Percentiles rank a stretch among this genome's conserved stretches.
phyloP scores from a whole-genome alignment of 2,888 invertebrate genomes.

The Drosophila parthenogenetica region DNA sequence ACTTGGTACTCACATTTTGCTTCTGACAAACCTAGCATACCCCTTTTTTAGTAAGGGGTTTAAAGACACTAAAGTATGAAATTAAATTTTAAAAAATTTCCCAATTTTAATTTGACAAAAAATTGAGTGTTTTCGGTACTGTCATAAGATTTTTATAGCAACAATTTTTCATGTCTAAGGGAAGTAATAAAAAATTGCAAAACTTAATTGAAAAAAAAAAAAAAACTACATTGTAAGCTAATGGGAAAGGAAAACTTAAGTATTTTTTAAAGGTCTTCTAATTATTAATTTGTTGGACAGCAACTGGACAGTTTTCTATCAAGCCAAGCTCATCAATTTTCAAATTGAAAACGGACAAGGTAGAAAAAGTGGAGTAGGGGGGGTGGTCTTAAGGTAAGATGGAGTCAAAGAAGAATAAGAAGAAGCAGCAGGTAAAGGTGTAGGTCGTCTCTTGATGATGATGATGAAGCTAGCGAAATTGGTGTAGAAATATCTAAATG shows the following conservation, averaged over 20 bases:
- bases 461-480: conserved; percentile 44
- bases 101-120: no score
- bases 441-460: conserved; percentile 31
- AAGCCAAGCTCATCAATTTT: conserved; percentile 70
- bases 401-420: conserved; percentile 8
- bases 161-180: neutral
- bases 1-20: no score
- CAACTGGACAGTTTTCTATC: conserved; percentile 67
- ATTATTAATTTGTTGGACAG: conserved; percentile 48
- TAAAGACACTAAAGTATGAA: no score
- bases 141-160: no score
- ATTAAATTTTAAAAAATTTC: no score
- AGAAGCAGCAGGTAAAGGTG: conserved; percentile 17
- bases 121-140: no score
- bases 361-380: neutral
- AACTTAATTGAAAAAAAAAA: neutral
- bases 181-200: neutral
- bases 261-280: neutral
- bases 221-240: conserved; percentile 1
- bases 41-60: no score
- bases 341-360: conserved; percentile 61
- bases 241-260: conserved; percentile 8
- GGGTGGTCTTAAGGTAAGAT: no score
- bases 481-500: conserved; percentile 48
- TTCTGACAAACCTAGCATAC: no score